phyloP scores from a whole-genome alignment of 2,888 invertebrate species.

The Netelia melanura region DNA sequence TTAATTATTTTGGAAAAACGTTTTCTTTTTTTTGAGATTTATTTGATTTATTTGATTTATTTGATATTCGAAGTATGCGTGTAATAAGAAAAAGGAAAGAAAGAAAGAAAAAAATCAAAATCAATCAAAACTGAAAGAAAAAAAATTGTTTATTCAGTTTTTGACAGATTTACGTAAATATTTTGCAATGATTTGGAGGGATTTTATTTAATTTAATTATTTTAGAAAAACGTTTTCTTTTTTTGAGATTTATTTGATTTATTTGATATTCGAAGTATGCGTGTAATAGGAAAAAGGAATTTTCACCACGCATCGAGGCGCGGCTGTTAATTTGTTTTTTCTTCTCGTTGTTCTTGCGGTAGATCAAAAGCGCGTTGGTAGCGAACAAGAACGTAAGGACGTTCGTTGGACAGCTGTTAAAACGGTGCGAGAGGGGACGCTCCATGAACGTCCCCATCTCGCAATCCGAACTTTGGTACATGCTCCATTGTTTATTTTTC shows the following conservation, averaged over 20 bases:
- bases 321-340: not conserved
- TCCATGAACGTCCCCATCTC: constrained; percentile 28
- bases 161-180: not conserved
- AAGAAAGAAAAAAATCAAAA: no score
- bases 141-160: not conserved
- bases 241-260: not conserved
- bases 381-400: constrained; percentile 37
- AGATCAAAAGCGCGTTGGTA: constrained; percentile 1
- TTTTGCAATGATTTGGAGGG: not conserved
- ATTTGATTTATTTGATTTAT: not conserved
- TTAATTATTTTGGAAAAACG: not conserved
- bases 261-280: not conserved
- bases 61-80: no score
- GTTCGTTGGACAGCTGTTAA: constrained; percentile 55
- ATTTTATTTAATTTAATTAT: not conserved
- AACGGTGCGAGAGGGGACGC: constrained; percentile 33
- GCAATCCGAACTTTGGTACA: constrained; percentile 28
- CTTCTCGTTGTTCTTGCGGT: constrained; percentile 5
- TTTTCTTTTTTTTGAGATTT: not conserved
- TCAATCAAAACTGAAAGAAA: not conserved
- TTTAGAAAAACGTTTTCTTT: not conserved
- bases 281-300: not conserved
- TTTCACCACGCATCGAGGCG: not conserved
- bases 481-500: constrained; percentile 52
- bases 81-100: no score